Evolutionary conservation across 2,113 vertebrate genomes (phyloP).

Genomic region (Thalassoma bifasciatum): DNA sequence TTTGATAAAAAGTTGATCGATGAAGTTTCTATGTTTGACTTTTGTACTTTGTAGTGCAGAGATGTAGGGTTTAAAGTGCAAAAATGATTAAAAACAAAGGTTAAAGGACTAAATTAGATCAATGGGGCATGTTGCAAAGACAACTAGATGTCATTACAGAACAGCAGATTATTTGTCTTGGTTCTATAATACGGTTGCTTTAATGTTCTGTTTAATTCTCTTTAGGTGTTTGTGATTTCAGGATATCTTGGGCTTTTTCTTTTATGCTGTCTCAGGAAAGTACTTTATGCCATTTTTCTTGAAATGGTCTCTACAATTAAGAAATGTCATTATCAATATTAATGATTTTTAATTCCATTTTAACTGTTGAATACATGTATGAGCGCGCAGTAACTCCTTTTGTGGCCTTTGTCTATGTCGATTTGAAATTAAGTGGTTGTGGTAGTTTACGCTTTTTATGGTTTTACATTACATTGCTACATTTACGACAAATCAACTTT

Average conservation of each 20-base stretch:
- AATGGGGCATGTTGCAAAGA: neutral
- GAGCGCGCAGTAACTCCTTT: too few relatives aligned
- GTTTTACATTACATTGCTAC: neutral
- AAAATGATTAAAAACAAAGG: neutral
- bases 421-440: neutral
- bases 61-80: constrained; percentile 1
- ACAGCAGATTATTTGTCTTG: neutral
- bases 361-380: too few relatives aligned
- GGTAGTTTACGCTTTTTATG: neutral
- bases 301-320: too few relatives aligned
- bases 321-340: too few relatives aligned
- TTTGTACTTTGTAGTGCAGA: neutral
- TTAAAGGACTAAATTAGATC: neutral
- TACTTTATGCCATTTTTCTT: too few relatives aligned
- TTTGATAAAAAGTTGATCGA: neutral
- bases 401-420: too few relatives aligned
- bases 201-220: too few relatives aligned
- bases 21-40: neutral
- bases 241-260: too few relatives aligned
- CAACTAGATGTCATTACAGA: neutral
- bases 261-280: too few relatives aligned
- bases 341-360: too few relatives aligned
- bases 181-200: too few relatives aligned
- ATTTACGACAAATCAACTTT: constrained; percentile 2
- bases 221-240: too few relatives aligned